phyloP scores from a whole-genome alignment of 2,113 vertebrate species.

The Phyllopteryx taeniolatus region DNA sequence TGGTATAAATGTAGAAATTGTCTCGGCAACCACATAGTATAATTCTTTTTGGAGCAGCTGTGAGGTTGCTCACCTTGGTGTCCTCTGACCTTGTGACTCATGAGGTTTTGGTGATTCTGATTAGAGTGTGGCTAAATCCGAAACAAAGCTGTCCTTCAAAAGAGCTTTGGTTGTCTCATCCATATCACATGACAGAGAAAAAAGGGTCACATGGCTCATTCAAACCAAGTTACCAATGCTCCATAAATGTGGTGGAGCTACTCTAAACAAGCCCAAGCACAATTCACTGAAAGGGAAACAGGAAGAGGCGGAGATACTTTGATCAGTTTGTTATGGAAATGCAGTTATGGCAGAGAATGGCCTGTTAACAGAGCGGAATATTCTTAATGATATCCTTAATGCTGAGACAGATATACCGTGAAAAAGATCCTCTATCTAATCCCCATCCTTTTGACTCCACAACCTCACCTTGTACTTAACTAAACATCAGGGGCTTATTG shows the following conservation, averaged over 20 bases:
- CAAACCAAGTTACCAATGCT: slow-evolving; percentile 24
- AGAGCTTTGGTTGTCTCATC: slow-evolving; percentile 44
- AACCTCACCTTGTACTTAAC: slow-evolving; percentile 54
- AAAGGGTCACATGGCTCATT: slow-evolving; percentile 43
- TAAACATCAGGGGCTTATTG: slow-evolving; percentile 65
- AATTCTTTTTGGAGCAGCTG: not conserved
- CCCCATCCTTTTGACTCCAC: slow-evolving; percentile 40
- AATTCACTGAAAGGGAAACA: not conserved
- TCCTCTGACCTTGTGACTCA: slow-evolving; percentile 49
- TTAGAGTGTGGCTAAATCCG: slow-evolving; percentile 33
- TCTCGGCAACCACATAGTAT: not conserved
- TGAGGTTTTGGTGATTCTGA: slow-evolving; percentile 48
- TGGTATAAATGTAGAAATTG: not conserved
- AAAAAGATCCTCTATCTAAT: slow-evolving; percentile 33
- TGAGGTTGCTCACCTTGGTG: slow-evolving; percentile 23
- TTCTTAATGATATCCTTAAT: not conserved
- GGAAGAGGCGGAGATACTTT: not conserved
- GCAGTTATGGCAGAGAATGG: slow-evolving; percentile 13
- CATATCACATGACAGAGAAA: slow-evolving; percentile 49
- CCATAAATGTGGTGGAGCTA: slow-evolving; percentile 21
- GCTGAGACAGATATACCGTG: slow-evolving; percentile 2
- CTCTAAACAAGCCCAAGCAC: not conserved
- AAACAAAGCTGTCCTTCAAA: slow-evolving; percentile 56
- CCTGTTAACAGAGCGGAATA: not conserved
- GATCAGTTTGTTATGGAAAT: slow-evolving; percentile 6